Evolutionary conservation across 2,797 vertebrate species (phyloP), one percentile per base, ranked within the genome.

Genomic region (Argentina silus): DNA sequence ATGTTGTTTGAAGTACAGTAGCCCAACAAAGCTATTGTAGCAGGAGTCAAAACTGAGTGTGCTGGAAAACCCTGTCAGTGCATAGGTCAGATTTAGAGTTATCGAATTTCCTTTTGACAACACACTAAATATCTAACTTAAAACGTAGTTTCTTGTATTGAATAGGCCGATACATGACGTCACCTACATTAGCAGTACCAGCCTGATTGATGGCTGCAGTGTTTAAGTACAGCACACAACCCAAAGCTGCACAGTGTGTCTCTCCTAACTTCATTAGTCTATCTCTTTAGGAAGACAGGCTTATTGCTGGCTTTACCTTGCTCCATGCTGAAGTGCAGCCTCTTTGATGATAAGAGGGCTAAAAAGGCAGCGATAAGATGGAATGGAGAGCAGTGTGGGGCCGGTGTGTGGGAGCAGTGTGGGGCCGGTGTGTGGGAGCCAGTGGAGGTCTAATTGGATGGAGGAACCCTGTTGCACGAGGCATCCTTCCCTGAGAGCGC

Each of bases 371-470:
- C 67, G 86, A 93, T 92, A 91, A 90, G 85, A 87, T 85, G 84
- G 85, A 90, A 87, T 84, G 84, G 85, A 79, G 86, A 89, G 86
- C 89, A 81, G 84, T 79, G 84, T 79, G 70, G 42, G 65, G 67
- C 67, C 78, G 81, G 85, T 79, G 83, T 81, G 85, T 88, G 85
- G 79, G 86, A 89, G 90, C 85, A 89, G 85, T 17, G 57, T 70
- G 78, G 78, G 75, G 85, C 85, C 79, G 81, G 85, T 79, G 83
- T 81, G 85, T 88, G 85, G 78, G 86, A 89, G 90, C 85, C 90
- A 85, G 88, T 62, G 74, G 92, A 90, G 88, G 89, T 92, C 91
- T 93, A 93, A 93, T 93, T 93, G 92, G 90, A 92, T 88, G 88
- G 89, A 89, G 89, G 92, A 91, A 91, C 90, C 91, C 92, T 91